Evolutionary conservation across 2,888 invertebrate genomes (phyloP), one percentile per base, ranked within the genome.

Genomic region (Neoascia interrupta): DNA sequence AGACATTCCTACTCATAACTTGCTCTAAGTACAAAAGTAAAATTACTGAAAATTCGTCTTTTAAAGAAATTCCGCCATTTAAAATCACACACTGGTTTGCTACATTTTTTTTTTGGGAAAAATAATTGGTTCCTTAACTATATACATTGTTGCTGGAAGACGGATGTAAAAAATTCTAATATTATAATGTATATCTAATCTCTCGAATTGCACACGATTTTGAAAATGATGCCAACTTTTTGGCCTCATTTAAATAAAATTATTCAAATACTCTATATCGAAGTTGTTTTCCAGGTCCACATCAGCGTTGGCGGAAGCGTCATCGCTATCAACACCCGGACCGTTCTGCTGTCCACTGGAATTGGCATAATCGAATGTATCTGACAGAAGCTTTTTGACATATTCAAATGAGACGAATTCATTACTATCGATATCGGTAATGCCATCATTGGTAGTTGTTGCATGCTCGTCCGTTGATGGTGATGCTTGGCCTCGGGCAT

Each of bases 401-500:
- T 88, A 88, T 76, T 89, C 88, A 81, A 88, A 89, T 63, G 88
- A 89, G 56, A 88, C 88, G 81, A 85, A 88, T 81, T 88, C 89
- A 64, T 84, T 83, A 10, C 51, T 53, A 16, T 81, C 70, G 19
- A 69, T 63, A 37, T 79, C 69, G 26, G 66, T 60, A 51, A n/a
- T n/a, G n/a, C 47, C 54, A 39, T 45, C 56, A 3, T n/a, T 49
- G 51, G 15, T 56, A 72, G 47, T 54, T 3, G 37, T 16, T 54
- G 54, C 19, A 63, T 60, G 31, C 19, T 51, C 51, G 13, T 39
- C 18, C 15, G 18, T 19, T 31, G 51, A 8, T 51, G 80, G 16
- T 31, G 60, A 70, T 64, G 69, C 16, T 23, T 64, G 28, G 16
- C 39, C 60, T 11, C 13, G 64, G 54, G n/a, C 60, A 61, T 60